Base-by-base conservation (phyloP, 2,888 invertebrate genomes). In the Dugesia japonica region DNA sequence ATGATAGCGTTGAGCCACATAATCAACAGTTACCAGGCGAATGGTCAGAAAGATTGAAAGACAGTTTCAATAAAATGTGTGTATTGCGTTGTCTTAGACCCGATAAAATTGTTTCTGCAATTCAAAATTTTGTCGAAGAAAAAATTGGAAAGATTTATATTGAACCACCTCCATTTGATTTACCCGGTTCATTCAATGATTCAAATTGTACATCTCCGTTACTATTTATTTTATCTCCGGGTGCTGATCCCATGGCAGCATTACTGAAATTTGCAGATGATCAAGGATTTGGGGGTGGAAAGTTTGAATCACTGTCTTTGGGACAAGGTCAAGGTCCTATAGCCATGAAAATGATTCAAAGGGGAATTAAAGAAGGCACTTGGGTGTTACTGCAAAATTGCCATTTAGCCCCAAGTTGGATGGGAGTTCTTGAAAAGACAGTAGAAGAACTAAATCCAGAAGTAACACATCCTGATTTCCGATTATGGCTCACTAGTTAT, bases 251-350 rank as follows among this genome's bases (percentile, higher is more conserved):
- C 26, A 86, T 85, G 85, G 83, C 82, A 33, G 84, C 84, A 15
- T 81, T 86, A 72, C 79, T 85, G 42, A 85, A 85, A 80, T 86
- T 85, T 81, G 86, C 84, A n/a, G 83, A 85, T 76, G 85, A 85
- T 78, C 75, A 87, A 88, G 17, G 88, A 87, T 82, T 87, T 89
- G 71, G 72, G 4, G 79, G 88, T 20, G 81, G 81, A 74, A 81
- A 81, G 73, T 84, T 86, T 56, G 84, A 84, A 79, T 84, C 84
- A 13, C 85, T 86, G 38, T 86, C 86, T 1, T 82, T 86, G 13
- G 86, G 86, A 31, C 86, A 86, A 81, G 86, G 86, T 89, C 91
- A 92, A 82, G 84, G 85, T 75, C 84, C 84, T 1, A 85, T 85
- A 73, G 85, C 85, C 42, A 82, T 83, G 23, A 83, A 82, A 79